Percentiles rank a stretch among this genome's conserved stretches.
These are phyloP conservation scores for Neoarius graeffei DNA, from an alignment of 2,113 vertebrate species.

Conservation along the genomic window DNA sequence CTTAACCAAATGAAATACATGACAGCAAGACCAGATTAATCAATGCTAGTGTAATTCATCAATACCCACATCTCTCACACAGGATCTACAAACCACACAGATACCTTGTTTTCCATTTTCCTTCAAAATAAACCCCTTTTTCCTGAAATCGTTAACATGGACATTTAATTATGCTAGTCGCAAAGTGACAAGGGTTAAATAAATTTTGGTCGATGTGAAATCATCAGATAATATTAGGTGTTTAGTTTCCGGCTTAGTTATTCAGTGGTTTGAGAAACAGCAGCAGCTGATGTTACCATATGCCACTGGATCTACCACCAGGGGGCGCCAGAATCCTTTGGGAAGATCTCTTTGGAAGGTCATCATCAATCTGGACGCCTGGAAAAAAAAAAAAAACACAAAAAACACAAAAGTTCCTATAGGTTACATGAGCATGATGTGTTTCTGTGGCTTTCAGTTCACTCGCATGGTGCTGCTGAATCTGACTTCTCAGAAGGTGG, in stretches of 20 bases:
- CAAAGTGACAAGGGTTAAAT: conserved; percentile 43
- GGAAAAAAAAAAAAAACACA: background rate
- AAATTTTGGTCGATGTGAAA: conserved; percentile 44
- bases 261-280: conserved; percentile 43
- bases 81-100: conserved; percentile 21
- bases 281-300: conserved; percentile 81
- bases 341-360: conserved; percentile 91
- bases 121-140: conserved; percentile 2
- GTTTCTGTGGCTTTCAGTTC: background rate
- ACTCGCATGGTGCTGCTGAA: background rate
- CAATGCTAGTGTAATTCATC: conserved; percentile 25
- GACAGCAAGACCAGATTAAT: conserved; percentile 22
- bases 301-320: conserved; percentile 90
- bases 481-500: background rate
- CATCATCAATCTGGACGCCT: conserved; percentile 95
- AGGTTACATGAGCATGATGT: background rate
- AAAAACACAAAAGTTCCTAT: conserved; percentile 6
- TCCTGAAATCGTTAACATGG: conserved; percentile 40
- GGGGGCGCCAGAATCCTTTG: conserved; percentile 92
- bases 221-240: conserved; percentile 43
- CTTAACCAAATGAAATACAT: conserved; percentile 32
- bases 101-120: conserved; percentile 44
- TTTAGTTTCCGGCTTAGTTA: conserved; percentile 46
- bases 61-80: conserved; percentile 32
- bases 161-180: conserved; percentile 28